Conservation (phyloP, 2,113 vertebrate species). For the Antennarius striatus region DNA sequence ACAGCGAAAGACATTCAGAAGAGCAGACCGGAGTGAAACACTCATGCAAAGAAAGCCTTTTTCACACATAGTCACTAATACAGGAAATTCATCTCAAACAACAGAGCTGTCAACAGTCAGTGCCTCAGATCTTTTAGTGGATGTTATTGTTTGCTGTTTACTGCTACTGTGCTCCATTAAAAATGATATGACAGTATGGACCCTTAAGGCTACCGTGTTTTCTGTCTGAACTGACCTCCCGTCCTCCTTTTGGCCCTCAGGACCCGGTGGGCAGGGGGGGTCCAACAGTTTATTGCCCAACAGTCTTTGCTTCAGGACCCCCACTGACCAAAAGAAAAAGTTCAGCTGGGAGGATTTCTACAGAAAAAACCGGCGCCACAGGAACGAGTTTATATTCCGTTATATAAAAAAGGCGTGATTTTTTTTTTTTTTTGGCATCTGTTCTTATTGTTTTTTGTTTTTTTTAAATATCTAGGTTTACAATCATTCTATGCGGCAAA, state of each 20-base stretch:
- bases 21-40: slow-evolving; percentile 74
- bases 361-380: slow-evolving; percentile 49
- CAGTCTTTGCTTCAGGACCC: slow-evolving; percentile 51
- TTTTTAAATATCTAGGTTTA: slow-evolving; percentile 67
- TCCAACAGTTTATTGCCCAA: slow-evolving; percentile 60
- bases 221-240: slow-evolving; percentile 48
- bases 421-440: slow-evolving; percentile 77
- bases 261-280: slow-evolving; percentile 14
- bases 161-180: slow-evolving; percentile 76
- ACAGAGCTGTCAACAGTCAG: slow-evolving; percentile 88
- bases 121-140: slow-evolving; percentile 80
- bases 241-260: slow-evolving; percentile 31
- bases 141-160: slow-evolving; percentile 67
- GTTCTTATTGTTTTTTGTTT: slow-evolving; percentile 58
- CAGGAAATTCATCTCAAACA: slow-evolving; percentile 62
- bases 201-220: slow-evolving; percentile 53
- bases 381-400: slow-evolving; percentile 49
- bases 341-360: slow-evolving; percentile 49
- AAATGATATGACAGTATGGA: slow-evolving; percentile 61
- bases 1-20: slow-evolving; percentile 79
- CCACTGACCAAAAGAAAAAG: slow-evolving; percentile 51
- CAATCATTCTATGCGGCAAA: slow-evolving; percentile 68
- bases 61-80: slow-evolving; percentile 76
- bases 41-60: slow-evolving; percentile 86
- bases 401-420: slow-evolving; percentile 68